Conservation (phyloP, 2,113 vertebrate species). For the Stercorarius parasiticus region DNA sequence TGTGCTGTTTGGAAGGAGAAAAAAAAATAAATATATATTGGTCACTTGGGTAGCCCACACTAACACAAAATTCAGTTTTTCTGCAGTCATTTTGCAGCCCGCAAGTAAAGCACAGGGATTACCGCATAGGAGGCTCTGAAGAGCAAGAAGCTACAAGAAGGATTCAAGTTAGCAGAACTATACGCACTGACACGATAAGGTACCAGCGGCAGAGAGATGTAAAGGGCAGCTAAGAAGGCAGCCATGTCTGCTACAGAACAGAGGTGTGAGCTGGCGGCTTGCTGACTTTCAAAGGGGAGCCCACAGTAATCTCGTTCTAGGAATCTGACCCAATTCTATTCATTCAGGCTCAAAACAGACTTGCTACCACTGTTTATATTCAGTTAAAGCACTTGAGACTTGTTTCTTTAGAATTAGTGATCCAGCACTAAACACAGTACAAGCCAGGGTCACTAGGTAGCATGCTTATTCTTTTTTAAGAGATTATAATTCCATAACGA, state of each 20-base stretch:
- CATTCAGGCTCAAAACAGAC: background rate
- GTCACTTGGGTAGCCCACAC: background rate
- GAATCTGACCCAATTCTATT: conserved; percentile 4
- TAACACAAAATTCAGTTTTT: rapidly evolving
- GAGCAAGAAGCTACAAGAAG: background rate
- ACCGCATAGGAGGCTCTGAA: rapidly evolving
- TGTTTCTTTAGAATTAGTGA: background rate
- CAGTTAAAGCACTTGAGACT: background rate
- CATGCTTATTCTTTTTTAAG: conserved; percentile 1
- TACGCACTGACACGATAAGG: rapidly evolving
- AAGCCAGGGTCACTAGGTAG: background rate
- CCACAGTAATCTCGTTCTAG: background rate
- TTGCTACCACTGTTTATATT: background rate
- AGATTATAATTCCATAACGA: conserved; percentile 40
- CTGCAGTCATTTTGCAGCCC: background rate
- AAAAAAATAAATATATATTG: background rate
- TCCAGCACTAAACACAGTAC: conserved; percentile 15
- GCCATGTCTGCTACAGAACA: background rate
- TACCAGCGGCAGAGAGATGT: background rate
- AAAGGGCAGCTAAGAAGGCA: background rate
- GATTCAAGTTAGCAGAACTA: rapidly evolving
- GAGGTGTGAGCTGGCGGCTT: background rate
- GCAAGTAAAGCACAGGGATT: background rate
- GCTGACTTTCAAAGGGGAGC: background rate
- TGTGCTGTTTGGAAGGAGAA: conserved; percentile 80